Conservation (phyloP, 1,140 invertebrate species). For the Camponotus pennsylvanicus region DNA sequence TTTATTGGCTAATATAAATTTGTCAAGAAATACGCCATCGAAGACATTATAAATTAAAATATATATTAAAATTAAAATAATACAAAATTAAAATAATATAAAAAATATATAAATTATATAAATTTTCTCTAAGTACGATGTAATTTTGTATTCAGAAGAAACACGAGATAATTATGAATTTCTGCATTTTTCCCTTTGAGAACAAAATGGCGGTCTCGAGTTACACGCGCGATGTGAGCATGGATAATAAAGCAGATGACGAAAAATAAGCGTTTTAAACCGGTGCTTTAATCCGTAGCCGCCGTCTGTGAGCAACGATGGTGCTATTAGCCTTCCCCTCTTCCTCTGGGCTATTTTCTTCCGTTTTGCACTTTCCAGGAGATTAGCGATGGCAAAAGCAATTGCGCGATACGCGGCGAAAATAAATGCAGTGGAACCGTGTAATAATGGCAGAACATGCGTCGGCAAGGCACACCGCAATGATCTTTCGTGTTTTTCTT, state of each 20-base stretch:
- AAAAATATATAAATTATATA: neutral
- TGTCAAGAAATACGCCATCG: slow-evolving; percentile 2
- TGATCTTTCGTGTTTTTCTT: neutral
- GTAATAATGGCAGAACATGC: slow-evolving; percentile 38
- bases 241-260: slow-evolving; percentile 59
- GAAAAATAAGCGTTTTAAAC: slow-evolving; percentile 49
- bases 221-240: slow-evolving; percentile 46
- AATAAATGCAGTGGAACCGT: slow-evolving; percentile 31
- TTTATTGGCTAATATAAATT: neutral
- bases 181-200: neutral
- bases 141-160: slow-evolving; percentile 40
- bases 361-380: slow-evolving; percentile 52
- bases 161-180: slow-evolving; percentile 51
- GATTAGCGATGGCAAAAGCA: slow-evolving; percentile 57
- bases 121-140: slow-evolving; percentile 17
- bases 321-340: slow-evolving; percentile 42
- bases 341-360: slow-evolving; percentile 33
- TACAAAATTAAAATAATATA: too few relatives aligned
- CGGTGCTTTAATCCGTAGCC: slow-evolving; percentile 46
- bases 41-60: neutral
- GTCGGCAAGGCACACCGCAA: neutral
- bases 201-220: neutral
- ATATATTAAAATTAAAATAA: too few relatives aligned
- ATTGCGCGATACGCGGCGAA: slow-evolving; percentile 30
- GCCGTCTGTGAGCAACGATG: slow-evolving; percentile 47